Conservation (phyloP, 2,113 vertebrate genomes). For the Romanogobio albipinnatus region DNA sequence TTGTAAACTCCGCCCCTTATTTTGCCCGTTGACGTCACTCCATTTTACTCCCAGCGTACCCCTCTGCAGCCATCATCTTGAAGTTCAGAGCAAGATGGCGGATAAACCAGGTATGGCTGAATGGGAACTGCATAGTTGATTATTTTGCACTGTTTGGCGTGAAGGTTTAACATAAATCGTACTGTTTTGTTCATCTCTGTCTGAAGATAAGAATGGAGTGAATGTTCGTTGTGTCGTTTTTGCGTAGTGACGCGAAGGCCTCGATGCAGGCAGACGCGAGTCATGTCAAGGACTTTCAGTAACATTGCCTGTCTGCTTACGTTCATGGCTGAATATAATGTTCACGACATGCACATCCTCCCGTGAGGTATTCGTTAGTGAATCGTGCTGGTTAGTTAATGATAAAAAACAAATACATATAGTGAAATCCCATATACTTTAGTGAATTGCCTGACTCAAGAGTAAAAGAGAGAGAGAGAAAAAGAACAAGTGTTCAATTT, state of each 20-base stretch:
- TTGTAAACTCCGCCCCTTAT: conserved; percentile 58
- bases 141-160: background rate
- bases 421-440: background rate
- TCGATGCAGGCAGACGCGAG: conserved; percentile 41
- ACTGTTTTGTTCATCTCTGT: no score
- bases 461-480: background rate
- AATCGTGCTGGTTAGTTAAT: background rate
- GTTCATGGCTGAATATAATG: background rate
- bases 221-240: no score
- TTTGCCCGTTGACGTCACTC: conserved; percentile 11
- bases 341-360: background rate
- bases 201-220: fast-evolving
- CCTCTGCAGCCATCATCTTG: conserved; percentile 45
- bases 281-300: conserved; percentile 78
- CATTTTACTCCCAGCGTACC: conserved; percentile 67
- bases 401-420: background rate
- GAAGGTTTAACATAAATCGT: background rate
- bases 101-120: conserved; percentile 73
- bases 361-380: background rate
- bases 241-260: conserved; percentile 53
- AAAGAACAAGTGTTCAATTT: background rate
- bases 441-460: background rate
- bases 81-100: conserved; percentile 76
- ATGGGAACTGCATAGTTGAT: background rate
- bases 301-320: conserved; percentile 48